Evolutionary conservation across 2,113 vertebrate genomes (phyloP), one percentile per base, ranked within the genome.

Genomic region (Centropus unirufus): DNA sequence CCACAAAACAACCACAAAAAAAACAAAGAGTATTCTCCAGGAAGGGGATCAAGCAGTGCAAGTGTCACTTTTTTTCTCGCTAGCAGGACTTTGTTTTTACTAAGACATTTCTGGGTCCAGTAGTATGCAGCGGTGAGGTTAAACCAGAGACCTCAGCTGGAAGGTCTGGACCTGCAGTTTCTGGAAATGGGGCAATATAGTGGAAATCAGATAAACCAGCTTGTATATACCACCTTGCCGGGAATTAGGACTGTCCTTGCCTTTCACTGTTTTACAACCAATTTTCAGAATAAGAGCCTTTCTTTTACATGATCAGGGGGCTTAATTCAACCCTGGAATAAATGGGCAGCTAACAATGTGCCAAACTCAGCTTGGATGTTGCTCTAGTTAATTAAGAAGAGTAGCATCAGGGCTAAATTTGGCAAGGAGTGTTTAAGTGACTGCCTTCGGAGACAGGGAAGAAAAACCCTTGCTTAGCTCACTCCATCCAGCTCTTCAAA

Each of bases 401-500:
- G 90, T 58, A 82, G 72, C 85, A 88, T 67, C 30, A 21, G 83
- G 61, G 76, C 59, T 94, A 74, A 93, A 95, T 88, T 95, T 96
- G 96, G 94, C 94, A 95, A 47, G 47, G 85, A 83, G 80, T 36
- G 49, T 54, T 70, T 70, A 83, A 95, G 90, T 44, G 84, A 89
- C 75, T 95, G 93, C 76, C 77, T 92, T 96, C 69, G 61, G 94
- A 96, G 72, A 16, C 83, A 77, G 68, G 87, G 95, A 96, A 97
- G 93, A 95, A 95, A 95, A 96, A 83, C 63, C 63, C 86, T 84
- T 59, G 77, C 96, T 96, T 91, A 89, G 63, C 86, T 97, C 91
- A 42, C 81, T 87, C 92, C 94, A 96, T 74, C 86, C 89, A 89
- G 90, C 93, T 70, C 96, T 97, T 97, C 93, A 97, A 95, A 97